Conservation (phyloP, 2,113 vertebrate genomes). For the Nothobranchius kuhntae region DNA sequence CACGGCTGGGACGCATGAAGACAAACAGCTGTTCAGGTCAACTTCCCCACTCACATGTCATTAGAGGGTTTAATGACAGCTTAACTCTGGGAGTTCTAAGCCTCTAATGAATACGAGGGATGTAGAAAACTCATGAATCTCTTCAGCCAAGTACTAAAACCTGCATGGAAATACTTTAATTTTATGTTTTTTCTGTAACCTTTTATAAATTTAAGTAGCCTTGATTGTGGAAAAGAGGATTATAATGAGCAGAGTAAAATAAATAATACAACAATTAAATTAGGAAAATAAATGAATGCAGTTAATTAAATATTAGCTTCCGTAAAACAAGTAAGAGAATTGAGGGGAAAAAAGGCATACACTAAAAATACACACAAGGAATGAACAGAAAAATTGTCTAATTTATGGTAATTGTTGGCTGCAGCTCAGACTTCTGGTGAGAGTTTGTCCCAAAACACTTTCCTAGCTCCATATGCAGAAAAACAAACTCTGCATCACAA, state of each 20-base stretch:
- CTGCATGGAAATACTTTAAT: neutral
- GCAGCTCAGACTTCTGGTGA: neutral
- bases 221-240: neutral
- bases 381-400: neutral
- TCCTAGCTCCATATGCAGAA: neutral
- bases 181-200: neutral
- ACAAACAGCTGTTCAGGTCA: neutral
- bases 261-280: neutral
- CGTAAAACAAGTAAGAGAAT: neutral
- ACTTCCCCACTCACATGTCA: neutral
- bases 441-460: slow-evolving; percentile 2
- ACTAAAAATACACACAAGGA: neutral
- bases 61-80: slow-evolving; percentile 1
- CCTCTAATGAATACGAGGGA: slow-evolving; percentile 9
- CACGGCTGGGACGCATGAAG: slow-evolving; percentile 2
- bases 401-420: neutral
- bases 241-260: neutral
- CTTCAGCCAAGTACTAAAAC: neutral
- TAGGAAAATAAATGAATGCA: neutral
- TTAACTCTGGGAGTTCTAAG: neutral
- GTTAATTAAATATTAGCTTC: neutral
- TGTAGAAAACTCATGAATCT: neutral
- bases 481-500: slow-evolving; percentile 20
- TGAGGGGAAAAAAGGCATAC: neutral
- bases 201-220: neutral